A percentile compares a stretch with the other conserved stretches of the same genome.
These are phyloP conservation scores for Eulemur rubriventer DNA, from an alignment of 2,797 vertebrate genomes.

Conservation along the genomic window DNA sequence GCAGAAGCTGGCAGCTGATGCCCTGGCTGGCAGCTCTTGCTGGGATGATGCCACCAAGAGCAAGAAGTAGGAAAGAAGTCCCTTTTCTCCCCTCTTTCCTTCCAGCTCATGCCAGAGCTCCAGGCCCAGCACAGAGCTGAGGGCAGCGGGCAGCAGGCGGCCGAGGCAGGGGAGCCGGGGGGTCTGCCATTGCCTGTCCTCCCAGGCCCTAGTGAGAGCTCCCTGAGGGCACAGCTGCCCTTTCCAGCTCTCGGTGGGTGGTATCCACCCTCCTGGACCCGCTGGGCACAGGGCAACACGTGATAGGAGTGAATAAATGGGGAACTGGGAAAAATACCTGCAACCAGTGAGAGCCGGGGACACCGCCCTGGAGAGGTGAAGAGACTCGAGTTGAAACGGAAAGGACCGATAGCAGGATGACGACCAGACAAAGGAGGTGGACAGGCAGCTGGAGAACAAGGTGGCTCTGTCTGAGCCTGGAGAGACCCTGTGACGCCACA, in stretches of 20 bases:
- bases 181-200: neutral
- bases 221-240: neutral
- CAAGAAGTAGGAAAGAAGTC: neutral
- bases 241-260: neutral
- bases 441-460: neutral
- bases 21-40: neutral
- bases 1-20: neutral
- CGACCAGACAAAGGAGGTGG: neutral
- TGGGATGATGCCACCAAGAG: neutral
- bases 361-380: neutral
- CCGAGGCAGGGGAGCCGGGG: no score
- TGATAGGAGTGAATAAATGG: neutral
- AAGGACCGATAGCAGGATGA: neutral
- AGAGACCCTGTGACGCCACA: neutral
- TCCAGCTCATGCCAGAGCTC: neutral
- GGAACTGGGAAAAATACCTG: neutral
- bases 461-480: neutral
- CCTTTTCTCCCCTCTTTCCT: neutral
- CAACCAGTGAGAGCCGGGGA: neutral
- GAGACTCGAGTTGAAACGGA: neutral
- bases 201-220: neutral
- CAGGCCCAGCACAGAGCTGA: neutral
- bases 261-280: no score
- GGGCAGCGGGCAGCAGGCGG: neutral
- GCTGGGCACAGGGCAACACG: neutral